Base-by-base conservation (phyloP, 1,140 invertebrate species). In the Drosophila ercepeae region DNA sequence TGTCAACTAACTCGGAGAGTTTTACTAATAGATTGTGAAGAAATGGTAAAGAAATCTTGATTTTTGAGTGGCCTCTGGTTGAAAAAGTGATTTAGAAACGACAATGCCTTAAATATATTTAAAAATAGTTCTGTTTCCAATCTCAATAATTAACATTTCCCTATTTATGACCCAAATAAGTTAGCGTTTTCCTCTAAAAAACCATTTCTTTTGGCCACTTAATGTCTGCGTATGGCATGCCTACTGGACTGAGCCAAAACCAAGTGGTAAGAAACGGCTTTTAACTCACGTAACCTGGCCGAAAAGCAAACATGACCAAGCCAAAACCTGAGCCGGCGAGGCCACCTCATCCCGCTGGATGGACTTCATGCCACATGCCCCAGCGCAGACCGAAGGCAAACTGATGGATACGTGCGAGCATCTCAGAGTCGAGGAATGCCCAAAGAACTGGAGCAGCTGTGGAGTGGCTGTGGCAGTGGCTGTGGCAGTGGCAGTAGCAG, bases 331-430 rank as follows among this genome's bases (percentile, higher is more conserved):
- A 9, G 4, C 39, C 14, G 2, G 16, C 39, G 7, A 42, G 14
- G n/a, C 13, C 23, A n/a, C 49, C 61, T 41, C 50, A 45, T 32
- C 51, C 18, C 65, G 52, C 32, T 23, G 18, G 19, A 29, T 68
- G 52, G 36, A 50, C 44, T 49, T 81, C 76, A 86, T 86, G 76
- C 81, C 81, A 88, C 82, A 88, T 86, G 76, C 81, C 82, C 76
- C 55, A 76, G 42, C 73, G 64, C 77, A 60, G 54, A 61, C 61
- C 82, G 45, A 65, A 68, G 76, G 61, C 81, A 49, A 88, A 86
- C 82, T 86, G 82, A 88, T 68, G 70, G 72, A 88, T 49, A 84
- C 81, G 81, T 84, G 81, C 81, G 63, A 77, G 78, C 84, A 75
- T 81, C 61, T 71, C 73, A 52, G 32, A 36, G 63, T 75, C 54